Base-by-base conservation (phyloP, 2,888 invertebrate species). In the Pteria penguin region DNA sequence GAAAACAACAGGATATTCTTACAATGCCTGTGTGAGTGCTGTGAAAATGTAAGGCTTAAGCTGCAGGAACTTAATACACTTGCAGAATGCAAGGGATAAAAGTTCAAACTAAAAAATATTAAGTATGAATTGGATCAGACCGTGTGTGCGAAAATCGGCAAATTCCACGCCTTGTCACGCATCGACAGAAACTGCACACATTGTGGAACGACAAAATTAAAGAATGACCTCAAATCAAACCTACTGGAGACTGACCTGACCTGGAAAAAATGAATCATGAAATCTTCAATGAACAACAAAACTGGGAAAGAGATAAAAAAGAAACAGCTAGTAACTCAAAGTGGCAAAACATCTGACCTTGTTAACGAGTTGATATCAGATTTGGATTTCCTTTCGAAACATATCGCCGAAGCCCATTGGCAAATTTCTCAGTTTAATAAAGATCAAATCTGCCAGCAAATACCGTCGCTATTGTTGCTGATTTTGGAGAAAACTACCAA, bases 401-500 rank as follows among this genome's bases (percentile, higher is more conserved):
- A 79, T 63, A 33, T 76, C 11, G 76, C 76, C 67, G 76, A 73
- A 31, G 76, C 79, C 5, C 54, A 70, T 8, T 76, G 75, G 79
- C 79, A 79, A 24, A 63, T 72, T 62, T 11, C 24, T 22, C 78
- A 78, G 57, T 78, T 75, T 72, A 29, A 1, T 27, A 75, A 22
- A 60, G n/a, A 14, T 73, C 69, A 58, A 36, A n/a, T n/a, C 24
- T 78, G 24, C 65, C 69, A n/a, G 26, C 1, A 1, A 67, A 73
- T 4, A 29, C 72, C 31, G 58, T 77, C 14, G 68, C 74, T 26
- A 0, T 78, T 22, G 72, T 74, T 24, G 54, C 65, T 24, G 76
- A 80, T 32, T 80, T 76, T 69, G 78, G 78, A 18, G 78, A 80
- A 32, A 78, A 80, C 36, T 80, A 65, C 31, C 70, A 67, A 24